Conservation (phyloP, 2,113 vertebrate genomes). For the Dunckerocampus dactyliophorus region DNA sequence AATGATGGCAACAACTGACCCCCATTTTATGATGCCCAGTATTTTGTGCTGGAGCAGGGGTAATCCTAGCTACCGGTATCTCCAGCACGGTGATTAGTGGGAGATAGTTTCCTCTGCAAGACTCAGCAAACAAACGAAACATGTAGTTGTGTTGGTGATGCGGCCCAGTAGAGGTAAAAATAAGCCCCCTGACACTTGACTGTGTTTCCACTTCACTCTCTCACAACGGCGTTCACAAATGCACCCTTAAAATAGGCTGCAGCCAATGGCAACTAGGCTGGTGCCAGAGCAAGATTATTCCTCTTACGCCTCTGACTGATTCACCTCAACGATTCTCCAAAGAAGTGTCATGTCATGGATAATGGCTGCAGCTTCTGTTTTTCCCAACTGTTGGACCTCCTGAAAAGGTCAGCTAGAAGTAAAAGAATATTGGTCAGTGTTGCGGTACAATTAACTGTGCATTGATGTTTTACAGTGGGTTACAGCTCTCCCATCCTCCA, state of each 20-base stretch:
- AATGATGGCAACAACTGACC: slow-evolving; percentile 15
- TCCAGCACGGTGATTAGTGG: slow-evolving; percentile 41
- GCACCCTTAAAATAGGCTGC: slow-evolving; percentile 68
- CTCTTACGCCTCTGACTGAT: slow-evolving; percentile 55
- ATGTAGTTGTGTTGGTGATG: slow-evolving; percentile 66
- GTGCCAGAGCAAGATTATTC: slow-evolving; percentile 50
- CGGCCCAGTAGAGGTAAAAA: slow-evolving; percentile 70
- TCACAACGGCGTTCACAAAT: slow-evolving; percentile 59
- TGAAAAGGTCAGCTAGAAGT: background rate
- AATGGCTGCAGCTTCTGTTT: slow-evolving; percentile 9
- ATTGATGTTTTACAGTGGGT: background rate
- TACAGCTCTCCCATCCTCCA: too few species aligned
- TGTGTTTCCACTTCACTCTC: slow-evolving; percentile 76
- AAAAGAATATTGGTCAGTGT: background rate
- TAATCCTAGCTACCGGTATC: slow-evolving; percentile 53
- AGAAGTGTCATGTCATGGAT: slow-evolving; percentile 30
- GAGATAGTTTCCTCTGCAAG: slow-evolving; percentile 50
- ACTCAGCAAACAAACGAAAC: slow-evolving; percentile 47
- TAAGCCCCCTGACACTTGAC: slow-evolving; percentile 69
- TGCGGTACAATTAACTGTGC: background rate
- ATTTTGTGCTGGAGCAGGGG: slow-evolving; percentile 26
- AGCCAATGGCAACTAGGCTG: slow-evolving; percentile 53
- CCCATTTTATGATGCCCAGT: slow-evolving; percentile 28
- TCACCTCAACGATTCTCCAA: slow-evolving; percentile 52
- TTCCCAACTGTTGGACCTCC: background rate